Conservation (phyloP, 2,797 vertebrate species). For the Sebastes wilsoni region DNA sequence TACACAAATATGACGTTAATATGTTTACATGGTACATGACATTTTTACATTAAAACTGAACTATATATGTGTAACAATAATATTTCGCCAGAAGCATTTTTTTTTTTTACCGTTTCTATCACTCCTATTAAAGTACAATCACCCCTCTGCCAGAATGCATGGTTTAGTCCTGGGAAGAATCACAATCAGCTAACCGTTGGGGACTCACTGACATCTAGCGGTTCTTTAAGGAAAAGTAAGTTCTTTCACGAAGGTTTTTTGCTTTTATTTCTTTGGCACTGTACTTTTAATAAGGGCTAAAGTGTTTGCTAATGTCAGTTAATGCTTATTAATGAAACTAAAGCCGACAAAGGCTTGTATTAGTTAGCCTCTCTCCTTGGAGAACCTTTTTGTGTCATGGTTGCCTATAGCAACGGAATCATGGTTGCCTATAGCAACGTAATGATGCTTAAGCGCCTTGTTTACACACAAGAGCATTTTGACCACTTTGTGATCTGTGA, state of each 20-base stretch:
- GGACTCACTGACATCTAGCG: conserved; percentile 66
- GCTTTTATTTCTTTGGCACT: not conserved
- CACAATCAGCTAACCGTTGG: not conserved
- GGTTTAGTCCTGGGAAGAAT: conserved; percentile 47
- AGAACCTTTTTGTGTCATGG: conserved; percentile 36
- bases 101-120: not conserved
- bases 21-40: fast-evolving
- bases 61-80: fast-evolving
- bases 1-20: fast-evolving
- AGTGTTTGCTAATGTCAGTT: not conserved
- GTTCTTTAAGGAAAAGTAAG: not conserved
- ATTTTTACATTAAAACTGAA: fast-evolving
- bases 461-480: not conserved
- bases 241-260: not conserved
- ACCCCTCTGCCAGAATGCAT: conserved; percentile 24
- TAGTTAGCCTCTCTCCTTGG: not conserved
- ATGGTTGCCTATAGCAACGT: conserved; percentile 61
- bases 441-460: conserved; percentile 43
- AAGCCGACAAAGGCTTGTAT: not conserved
- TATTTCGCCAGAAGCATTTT: fast-evolving
- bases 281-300: not conserved
- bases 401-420: conserved; percentile 59
- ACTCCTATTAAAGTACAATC: not conserved
- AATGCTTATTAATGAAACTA: not conserved
- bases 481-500: not conserved